A percentile compares a stretch with the other conserved stretches of the same genome.
Evolutionary conservation across 2,797 vertebrate genomes (phyloP).

Genomic region (Pseudomugil tenellus): DNA sequence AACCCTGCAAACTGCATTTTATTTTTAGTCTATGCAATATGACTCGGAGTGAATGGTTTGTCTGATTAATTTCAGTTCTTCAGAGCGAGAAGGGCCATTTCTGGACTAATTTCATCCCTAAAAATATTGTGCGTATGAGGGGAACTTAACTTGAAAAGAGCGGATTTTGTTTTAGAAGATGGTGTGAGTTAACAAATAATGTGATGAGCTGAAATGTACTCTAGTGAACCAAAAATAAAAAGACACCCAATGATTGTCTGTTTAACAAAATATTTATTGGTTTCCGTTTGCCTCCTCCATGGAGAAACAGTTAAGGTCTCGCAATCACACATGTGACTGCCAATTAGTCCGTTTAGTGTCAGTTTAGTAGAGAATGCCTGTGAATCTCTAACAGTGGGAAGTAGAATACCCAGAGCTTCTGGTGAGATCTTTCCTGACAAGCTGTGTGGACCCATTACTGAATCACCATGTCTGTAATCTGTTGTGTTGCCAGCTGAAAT

Average conservation of each 20-base stretch:
- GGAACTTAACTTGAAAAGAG: constrained; percentile 2
- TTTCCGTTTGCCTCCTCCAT: background rate
- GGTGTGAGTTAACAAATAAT: constrained; percentile 1
- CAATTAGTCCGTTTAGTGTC: constrained; percentile 49
- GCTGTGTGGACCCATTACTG: constrained; percentile 48
- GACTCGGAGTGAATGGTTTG: constrained; percentile 51
- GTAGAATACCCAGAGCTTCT: constrained; percentile 34
- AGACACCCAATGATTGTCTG: background rate
- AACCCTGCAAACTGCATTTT: constrained; percentile 32
- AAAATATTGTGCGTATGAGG: background rate
- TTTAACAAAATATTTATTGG: background rate
- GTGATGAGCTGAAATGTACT: background rate
- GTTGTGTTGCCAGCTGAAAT: constrained; percentile 49
- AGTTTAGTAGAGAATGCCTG: constrained; percentile 29
- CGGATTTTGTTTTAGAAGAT: background rate
- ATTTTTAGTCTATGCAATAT: constrained; percentile 48
- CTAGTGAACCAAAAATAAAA: background rate
- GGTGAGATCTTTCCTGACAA: constrained; percentile 40
- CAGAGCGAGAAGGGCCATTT: constrained; percentile 20
- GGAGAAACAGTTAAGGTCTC: background rate
- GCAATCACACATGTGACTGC: constrained; percentile 11
- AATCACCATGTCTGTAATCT: constrained; percentile 44
- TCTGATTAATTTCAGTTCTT: constrained; percentile 51
- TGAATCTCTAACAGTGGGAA: constrained; percentile 15
- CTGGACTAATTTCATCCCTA: constrained; percentile 11